Base-by-base conservation (phyloP, 2,888 invertebrate species). In the Cosmorhoe ocellata region DNA sequence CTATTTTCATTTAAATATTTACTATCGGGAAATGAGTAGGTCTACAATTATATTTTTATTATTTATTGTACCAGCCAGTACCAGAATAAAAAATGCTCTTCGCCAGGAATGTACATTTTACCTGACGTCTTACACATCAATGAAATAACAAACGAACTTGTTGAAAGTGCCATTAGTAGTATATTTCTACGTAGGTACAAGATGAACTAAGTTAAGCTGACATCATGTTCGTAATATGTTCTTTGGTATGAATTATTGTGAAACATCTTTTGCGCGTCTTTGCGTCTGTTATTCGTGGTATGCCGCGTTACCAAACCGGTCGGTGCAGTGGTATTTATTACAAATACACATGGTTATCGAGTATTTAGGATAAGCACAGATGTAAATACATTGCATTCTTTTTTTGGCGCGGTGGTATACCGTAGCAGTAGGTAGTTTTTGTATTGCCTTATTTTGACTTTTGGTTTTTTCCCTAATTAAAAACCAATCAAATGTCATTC, bases 181-280 rank as follows among this genome's bases (percentile, higher is more conserved):
- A n/a, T n/a, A n/a, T n/a, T n/a, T n/a, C n/a, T n/a, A n/a, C n/a
- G n/a, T n/a, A n/a, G n/a, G n/a, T n/a, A n/a, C n/a, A n/a, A n/a
- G 7, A 18, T 18, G 4, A 4, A 18, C 2, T 18, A 7, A 39
- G 18, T 18, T 22, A 32, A 34, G 26, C 18, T 55, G 39, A 46
- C 38, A 36, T 36, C 22, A 14, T 43, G 24, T 37, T 31, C 41
- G 40, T 32, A 32, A 2, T 51, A 56, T 34, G 54, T 54, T n/a
- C 48, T 46, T 26, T 49, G 43, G 51, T 50, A 38, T 30, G 42
- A 47, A 51, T 53, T 50, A 52, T 70, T 69, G 69, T 72, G 74
- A 69, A 73, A 72, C 55, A 58, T 60, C 56, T 56, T 61, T 61
- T 57, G 64, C 67, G 58, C 63, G 63, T 71, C 64, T 65, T 55